Evolutionary conservation across 2,113 vertebrate genomes (phyloP), one percentile per base, ranked within the genome.

Genomic region (Nycticryphes semicollaris): DNA sequence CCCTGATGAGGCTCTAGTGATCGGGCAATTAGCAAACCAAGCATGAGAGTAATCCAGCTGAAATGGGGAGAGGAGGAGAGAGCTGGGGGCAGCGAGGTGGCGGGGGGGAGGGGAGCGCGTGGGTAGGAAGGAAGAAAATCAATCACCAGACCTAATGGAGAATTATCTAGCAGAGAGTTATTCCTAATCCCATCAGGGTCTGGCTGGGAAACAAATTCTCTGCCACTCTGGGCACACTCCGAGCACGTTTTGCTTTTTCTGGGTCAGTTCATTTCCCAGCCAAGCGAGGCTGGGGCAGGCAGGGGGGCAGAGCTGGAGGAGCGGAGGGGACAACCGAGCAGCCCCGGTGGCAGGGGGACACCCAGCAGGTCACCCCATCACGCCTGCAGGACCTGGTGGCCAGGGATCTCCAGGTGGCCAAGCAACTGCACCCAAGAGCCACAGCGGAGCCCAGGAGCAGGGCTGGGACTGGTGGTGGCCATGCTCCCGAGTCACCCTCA

Each of bases 151-250:
- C 30, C 88, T 84, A 75, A 93, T 64, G 83, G 85, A 93, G 90
- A 94, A 94, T 94, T 78, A 91, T 93, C 91, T 43, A 79, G 79
- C 57, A 24, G 47, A 48, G 69, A 82, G n/a, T 87, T 92, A 68
- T 84, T 91, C 94, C 94, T 95, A 96, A 96, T 96, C 96, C 77
- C 81, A 93, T 93, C 92, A 81, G 73, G 39, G 53, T 23, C 90
- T 87, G 92, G 16, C 62, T 62, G 80, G 76, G 73, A 90, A 93
- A 76, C 77, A 90, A 93, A 92, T 77, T 84, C 88, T 84, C 87
- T 31, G 81, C 24, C 0, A 1, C 84, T 78, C 90, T 43, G 7
- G 3, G 51, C 0, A 2, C 19, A 28, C 31, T 35, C 77, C 7
- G 62, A 45, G 25, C 54, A 12, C 0, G 12, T 22, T 92, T 93